Evolutionary conservation across 2,113 vertebrate species (phyloP).

Genomic region (Pampusana beccarii): DNA sequence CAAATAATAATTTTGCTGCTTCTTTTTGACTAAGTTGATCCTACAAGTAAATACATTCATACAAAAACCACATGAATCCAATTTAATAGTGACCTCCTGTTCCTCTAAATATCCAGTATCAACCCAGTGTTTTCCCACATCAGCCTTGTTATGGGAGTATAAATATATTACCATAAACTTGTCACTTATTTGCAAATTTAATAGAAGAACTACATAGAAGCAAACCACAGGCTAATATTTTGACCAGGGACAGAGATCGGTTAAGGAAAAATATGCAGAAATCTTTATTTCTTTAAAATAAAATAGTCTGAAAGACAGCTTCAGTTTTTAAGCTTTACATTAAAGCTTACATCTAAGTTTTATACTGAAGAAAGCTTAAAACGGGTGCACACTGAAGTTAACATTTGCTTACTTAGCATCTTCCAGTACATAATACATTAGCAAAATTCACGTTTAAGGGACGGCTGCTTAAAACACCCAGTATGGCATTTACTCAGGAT

Average conservation of each 20-base stretch:
- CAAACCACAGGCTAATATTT: neutral
- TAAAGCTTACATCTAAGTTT: neutral
- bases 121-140: neutral
- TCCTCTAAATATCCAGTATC: neutral
- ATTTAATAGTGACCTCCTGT: neutral
- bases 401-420: neutral
- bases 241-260: neutral
- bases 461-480: neutral
- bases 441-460: neutral
- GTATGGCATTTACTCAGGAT: neutral
- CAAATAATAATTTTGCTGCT: neutral
- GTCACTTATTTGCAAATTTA: neutral
- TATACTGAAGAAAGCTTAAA: neutral
- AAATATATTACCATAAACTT: neutral
- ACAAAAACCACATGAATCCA: neutral
- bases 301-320: neutral
- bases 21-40: neutral
- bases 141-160: neutral
- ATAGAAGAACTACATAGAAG: neutral
- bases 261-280: neutral
- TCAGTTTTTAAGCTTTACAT: neutral
- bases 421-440: neutral
- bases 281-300: neutral
- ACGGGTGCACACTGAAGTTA: neutral
- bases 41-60: neutral